phyloP scores from a whole-genome alignment of 2,113 vertebrate genomes.

The Anoura caudifer region DNA sequence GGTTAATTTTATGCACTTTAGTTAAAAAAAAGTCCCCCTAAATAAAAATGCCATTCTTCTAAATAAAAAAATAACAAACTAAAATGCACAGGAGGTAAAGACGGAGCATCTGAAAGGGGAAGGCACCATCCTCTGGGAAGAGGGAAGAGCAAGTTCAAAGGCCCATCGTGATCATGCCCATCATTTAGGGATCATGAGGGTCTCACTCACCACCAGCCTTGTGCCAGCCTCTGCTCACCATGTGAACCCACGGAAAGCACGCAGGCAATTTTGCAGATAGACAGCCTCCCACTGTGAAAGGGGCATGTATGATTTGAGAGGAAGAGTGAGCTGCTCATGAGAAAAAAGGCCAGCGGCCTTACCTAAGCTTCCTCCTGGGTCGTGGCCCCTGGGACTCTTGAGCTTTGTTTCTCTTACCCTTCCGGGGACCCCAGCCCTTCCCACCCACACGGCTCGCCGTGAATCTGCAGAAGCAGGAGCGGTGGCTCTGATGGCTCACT shows the following conservation, averaged over 20 bases:
- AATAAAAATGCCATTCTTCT: neutral
- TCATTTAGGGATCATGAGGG: neutral
- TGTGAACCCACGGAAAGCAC: neutral
- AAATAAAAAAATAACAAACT: neutral
- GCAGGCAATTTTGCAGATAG: neutral
- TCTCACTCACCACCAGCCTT: too few species aligned
- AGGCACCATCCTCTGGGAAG: neutral
- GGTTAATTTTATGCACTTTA: neutral
- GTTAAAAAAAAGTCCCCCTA: neutral
- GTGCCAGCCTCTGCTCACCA: neutral
- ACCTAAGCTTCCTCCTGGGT: neutral
- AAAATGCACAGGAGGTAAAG: neutral
- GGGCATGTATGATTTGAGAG: neutral
- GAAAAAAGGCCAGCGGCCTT: neutral
- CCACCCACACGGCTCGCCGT: accelerated
- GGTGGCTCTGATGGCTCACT: neutral
- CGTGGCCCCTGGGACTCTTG: accelerated
- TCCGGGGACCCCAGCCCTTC: neutral
- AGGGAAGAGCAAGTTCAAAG: neutral
- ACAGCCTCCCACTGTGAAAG: neutral
- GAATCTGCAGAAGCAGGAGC: neutral
- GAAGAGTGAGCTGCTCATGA: neutral
- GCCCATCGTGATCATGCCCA: neutral
- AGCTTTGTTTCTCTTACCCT: neutral
- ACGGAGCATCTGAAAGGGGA: too few species aligned